These are phyloP conservation scores for Lasiurus borealis DNA, from an alignment of 2,113 vertebrate species.

Conservation along the genomic window DNA sequence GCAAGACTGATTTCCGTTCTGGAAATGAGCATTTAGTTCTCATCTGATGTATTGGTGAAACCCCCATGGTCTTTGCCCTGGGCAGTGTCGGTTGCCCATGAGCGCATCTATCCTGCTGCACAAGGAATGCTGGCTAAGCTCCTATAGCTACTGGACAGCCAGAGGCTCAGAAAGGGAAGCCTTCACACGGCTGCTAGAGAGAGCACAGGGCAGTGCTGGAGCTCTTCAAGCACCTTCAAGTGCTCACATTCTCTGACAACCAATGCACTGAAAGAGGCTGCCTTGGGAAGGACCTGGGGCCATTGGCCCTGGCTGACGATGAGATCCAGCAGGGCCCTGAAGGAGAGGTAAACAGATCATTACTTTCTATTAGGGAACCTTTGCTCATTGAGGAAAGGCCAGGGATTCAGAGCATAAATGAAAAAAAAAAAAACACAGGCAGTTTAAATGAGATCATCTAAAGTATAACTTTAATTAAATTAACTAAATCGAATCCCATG, in stretches of 20 bases:
- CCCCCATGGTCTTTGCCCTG: neutral
- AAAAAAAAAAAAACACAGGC: neutral
- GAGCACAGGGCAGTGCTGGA: neutral
- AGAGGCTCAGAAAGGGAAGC: neutral
- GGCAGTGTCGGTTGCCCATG: neutral
- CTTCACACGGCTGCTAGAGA: neutral
- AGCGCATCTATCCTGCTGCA: neutral
- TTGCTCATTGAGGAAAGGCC: neutral
- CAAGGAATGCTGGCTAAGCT: neutral
- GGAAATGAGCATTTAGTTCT: neutral
- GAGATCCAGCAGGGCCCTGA: neutral
- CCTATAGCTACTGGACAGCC: neutral
- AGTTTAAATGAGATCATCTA: conserved; percentile 69
- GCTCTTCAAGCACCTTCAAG: neutral
- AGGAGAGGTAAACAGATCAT: neutral
- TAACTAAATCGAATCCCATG: conserved; percentile 63
- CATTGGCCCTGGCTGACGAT: rapidly evolving
- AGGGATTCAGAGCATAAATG: conserved; percentile 27
- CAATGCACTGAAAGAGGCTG: neutral
- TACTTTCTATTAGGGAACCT: neutral
- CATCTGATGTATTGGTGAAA: neutral
- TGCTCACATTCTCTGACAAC: neutral
- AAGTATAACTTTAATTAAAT: conserved; percentile 63
- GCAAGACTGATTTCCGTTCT: conserved; percentile 3
- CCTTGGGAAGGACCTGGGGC: neutral